Percentiles rank a stretch among this genome's conserved stretches.
Conservation (phyloP, 2,113 vertebrate genomes). For the Macquaria australasica region DNA sequence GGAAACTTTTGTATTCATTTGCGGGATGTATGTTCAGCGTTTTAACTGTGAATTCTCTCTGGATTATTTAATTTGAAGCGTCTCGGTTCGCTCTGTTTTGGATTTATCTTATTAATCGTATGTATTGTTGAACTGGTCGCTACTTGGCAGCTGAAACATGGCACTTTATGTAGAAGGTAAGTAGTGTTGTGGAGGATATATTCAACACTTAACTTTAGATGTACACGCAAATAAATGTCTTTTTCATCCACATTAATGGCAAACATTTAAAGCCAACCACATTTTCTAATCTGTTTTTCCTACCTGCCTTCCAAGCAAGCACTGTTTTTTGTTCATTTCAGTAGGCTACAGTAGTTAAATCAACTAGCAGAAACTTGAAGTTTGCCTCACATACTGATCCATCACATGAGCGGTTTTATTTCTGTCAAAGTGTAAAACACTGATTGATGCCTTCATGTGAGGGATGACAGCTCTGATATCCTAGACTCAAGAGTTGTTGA, state of each 20-base stretch:
- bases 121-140: conserved; percentile 10
- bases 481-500: neutral
- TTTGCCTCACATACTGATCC: neutral
- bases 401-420: neutral
- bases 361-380: neutral
- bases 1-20: conserved; percentile 29
- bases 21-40: conserved; percentile 4
- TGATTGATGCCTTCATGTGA: neutral
- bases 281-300: neutral
- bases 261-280: neutral
- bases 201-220: neutral
- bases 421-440: neutral
- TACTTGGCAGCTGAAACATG: conserved; percentile 68
- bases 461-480: neutral
- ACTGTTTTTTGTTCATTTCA: neutral
- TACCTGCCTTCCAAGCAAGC: neutral
- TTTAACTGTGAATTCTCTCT: neutral
- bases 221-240: neutral
- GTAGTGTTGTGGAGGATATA: conserved; percentile 21
- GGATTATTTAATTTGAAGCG: neutral
- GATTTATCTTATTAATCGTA: neutral
- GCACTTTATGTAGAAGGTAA: conserved; percentile 80
- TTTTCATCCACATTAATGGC: neutral
- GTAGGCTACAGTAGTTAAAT: no score
- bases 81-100: neutral